Evolutionary conservation across 2,888 invertebrate species (phyloP).

Genomic region (Cenopis cana): DNA sequence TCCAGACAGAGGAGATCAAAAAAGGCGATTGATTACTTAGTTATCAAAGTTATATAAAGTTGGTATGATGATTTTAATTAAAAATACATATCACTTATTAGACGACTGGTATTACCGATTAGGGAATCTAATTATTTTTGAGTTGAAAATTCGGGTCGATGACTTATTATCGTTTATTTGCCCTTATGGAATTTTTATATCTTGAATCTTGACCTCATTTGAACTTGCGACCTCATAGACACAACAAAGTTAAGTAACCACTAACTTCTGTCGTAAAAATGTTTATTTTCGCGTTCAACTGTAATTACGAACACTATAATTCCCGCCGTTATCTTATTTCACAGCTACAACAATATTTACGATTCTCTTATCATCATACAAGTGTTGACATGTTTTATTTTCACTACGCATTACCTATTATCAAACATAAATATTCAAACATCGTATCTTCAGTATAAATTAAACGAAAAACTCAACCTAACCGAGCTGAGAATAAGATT

Average conservation of each 20-base stretch:
- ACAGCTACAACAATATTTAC: conserved; percentile 24
- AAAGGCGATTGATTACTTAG: too few species aligned
- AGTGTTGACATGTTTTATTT: conserved; percentile 40
- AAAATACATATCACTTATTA: too few species aligned
- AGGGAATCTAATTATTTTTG: too few species aligned
- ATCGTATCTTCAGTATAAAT: background rate
- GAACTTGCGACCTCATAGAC: background rate
- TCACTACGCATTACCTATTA: conserved; percentile 30
- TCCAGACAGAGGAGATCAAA: too few species aligned
- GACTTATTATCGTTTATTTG: too few species aligned
- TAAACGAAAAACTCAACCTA: background rate
- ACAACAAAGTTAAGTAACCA: conserved; percentile 5
- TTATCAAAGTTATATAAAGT: too few species aligned
- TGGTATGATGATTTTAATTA: too few species aligned
- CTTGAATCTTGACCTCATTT: background rate
- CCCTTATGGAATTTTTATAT: too few species aligned
- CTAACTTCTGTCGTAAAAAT: conserved; percentile 14
- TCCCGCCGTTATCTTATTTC: conserved; percentile 10
- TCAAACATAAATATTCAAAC: background rate
- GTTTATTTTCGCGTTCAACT: background rate
- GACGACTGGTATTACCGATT: too few species aligned
- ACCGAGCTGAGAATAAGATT: background rate
- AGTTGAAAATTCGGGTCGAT: too few species aligned
- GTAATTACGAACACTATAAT: conserved; percentile 5
- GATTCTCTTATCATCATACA: conserved; percentile 16